Base-by-base conservation (phyloP, 1,140 invertebrate species). In the Nephila pilipes region DNA sequence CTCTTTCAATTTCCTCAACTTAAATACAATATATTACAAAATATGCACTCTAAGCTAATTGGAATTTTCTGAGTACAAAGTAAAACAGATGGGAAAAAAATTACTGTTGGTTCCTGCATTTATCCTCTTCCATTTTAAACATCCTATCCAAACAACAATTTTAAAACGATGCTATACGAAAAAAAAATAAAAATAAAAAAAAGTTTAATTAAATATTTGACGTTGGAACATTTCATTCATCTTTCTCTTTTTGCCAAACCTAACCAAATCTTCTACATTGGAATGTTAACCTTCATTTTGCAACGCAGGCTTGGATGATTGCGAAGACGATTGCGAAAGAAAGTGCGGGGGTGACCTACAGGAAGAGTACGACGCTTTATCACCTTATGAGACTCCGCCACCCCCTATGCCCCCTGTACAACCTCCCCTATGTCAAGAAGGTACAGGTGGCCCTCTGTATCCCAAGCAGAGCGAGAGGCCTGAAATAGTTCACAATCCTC, bases 391-490 rank as follows among this genome's bases (percentile, higher is more conserved):
- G 55, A 63, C 92, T 88, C 85, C 92, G n/a, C 92, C 85, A 22
- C 91, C 91, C 81, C 91, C 91, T 29, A 16, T 93, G 58, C 92
- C 92, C 85, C 92, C 92, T 4, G 75, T 89, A 83, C 92, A 88
- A 69, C 92, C 92, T 63, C 79, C 85, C 69, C 60, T 93, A 29
- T 89, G 85, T 29, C 92, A 93, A 93, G 85, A 93, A 55, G 58
- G 79, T 63, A 55, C 85, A 63, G 83, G 63, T 65, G 91, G 29
- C 25, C 92, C 85, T 79, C 25, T 93, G 22, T 93, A 93, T 57
- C 92, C 85, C 69, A 93, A 93, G 92, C 92, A 81, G 87, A 89
- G 55, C 85, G 92, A 93, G 69, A 88, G 92, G 46, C 92, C 92
- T 80, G 92, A 93, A 83, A 93, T 93, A 60, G 85, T 93, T 88